Evolutionary conservation across 2,797 vertebrate genomes (phyloP), one percentile per base, ranked within the genome.

Genomic region (Anguilla pacifica): DNA sequence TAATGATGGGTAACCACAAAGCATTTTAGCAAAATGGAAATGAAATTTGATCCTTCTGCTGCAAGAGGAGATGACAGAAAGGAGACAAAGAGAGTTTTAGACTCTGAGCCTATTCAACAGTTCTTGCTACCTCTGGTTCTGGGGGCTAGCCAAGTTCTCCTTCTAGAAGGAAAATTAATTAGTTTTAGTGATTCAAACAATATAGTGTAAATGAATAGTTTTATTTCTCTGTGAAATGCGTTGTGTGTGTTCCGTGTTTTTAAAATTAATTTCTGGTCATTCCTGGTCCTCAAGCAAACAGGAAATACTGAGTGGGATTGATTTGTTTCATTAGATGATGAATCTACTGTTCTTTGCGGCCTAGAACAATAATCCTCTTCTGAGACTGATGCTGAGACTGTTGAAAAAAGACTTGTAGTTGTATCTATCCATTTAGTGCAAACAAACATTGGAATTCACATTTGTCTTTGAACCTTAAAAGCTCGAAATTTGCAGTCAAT

Each of bases 41-140:
- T 81, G 43, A 81, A 81, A 81, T 81, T 19, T 49, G 77, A 81
- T 81, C 43, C 19, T 49, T 22, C 19, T 77, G 31, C 72, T 77
- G 72, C n/a, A 11, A 72, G 2, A 39, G 3, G 6, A 35, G 70
- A 17, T 17, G 15, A 79, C 2, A 35, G 31, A 6, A 79, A 39
- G 17, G 13, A 43, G 74, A 79, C 67, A 28, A 22, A 39, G 74
- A 43, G 74, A 72, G 74, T 19, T 79, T 79, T 43, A 43, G 15
- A 79, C 6, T n/a, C 17, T 25, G 59, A 61, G 59, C 22, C 59
- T 17, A 61, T 61, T 61, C 19, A 61, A 22, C 59, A 61, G 61
- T 7, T 25, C 22, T 67, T 35, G 70, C 28, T 11, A 13, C 35
- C 70, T 28, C 70, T 31, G n/a, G n/a, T 31, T 35, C 70, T 72